These are phyloP conservation scores for Cynodonichthys magdalenae DNA, from an alignment of 2,797 vertebrate species.

Conservation along the genomic window DNA sequence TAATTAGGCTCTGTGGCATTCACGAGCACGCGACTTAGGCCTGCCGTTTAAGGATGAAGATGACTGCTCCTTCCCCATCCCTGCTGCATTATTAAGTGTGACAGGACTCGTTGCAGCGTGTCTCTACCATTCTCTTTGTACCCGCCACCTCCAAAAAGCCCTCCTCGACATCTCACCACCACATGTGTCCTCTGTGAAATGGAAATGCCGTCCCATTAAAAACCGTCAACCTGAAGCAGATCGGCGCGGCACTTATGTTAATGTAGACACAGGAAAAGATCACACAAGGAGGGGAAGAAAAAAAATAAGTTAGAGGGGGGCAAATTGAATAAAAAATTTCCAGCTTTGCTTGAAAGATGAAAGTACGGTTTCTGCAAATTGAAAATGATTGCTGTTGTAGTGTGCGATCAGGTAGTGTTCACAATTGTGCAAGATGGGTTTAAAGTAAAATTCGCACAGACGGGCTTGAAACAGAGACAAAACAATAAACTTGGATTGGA, in stretches of 20 bases:
- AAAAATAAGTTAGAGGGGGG: constrained; percentile 45
- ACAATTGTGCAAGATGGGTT: constrained; percentile 36
- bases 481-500: constrained; percentile 46
- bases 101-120: constrained; percentile 70
- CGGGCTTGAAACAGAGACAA: constrained; percentile 19
- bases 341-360: constrained; percentile 61
- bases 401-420: constrained; percentile 54
- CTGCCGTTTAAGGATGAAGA: constrained; percentile 62
- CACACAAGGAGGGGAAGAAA: constrained; percentile 53
- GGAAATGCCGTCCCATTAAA: constrained; percentile 81
- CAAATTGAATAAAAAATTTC: constrained; percentile 66
- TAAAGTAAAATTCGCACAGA: constrained; percentile 40
- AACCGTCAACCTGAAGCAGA: constrained; percentile 75
- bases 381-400: constrained; percentile 66
- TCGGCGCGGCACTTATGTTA: constrained; percentile 80
- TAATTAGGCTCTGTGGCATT: constrained; percentile 55
- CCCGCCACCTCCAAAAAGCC: constrained; percentile 26
- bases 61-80: constrained; percentile 55
- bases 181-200: constrained; percentile 80
- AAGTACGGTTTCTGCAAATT: constrained; percentile 66
- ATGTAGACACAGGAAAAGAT: constrained; percentile 80
- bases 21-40: constrained; percentile 33
- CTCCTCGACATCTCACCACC: constrained; percentile 60
- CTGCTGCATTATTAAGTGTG: constrained; percentile 76
- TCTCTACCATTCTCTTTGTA: constrained; percentile 82